Percentiles rank a stretch among this genome's conserved stretches.
phyloP scores from a whole-genome alignment of 1,140 invertebrate species.

The Euwallacea similis region DNA sequence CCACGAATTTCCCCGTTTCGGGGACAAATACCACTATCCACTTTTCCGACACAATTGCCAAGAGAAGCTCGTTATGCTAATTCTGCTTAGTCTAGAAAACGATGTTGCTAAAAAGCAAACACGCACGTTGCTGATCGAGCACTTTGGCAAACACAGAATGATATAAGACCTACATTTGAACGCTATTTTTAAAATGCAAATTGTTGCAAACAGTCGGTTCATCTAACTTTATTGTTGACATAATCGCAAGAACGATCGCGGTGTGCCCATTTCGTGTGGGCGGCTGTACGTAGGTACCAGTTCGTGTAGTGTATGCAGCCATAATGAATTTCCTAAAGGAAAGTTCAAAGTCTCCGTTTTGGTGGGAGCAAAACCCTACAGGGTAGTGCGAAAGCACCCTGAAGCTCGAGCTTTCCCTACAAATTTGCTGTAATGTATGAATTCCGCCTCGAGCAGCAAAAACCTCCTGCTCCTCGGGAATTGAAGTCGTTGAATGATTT shows the following conservation, averaged over 20 bases:
- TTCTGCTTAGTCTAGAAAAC: too few relatives aligned
- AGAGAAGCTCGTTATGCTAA: background rate
- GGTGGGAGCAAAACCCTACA: too few relatives aligned
- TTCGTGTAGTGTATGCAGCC: too few relatives aligned
- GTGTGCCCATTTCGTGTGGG: conserved; percentile 6
- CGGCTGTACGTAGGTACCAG: background rate
- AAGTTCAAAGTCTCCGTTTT: too few relatives aligned
- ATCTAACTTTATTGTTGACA: conserved; percentile 34
- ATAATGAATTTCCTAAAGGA: too few relatives aligned
- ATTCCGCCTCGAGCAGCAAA: too few relatives aligned
- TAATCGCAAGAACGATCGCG: conserved; percentile 1
- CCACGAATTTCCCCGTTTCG: conserved; percentile 11
- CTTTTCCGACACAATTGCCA: background rate
- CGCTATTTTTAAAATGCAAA: background rate
- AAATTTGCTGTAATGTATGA: too few relatives aligned
- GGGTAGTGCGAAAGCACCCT: too few relatives aligned
- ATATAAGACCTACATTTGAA: background rate
- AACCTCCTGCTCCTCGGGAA: too few relatives aligned
- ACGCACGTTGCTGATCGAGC: background rate
- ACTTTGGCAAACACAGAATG: too few relatives aligned
- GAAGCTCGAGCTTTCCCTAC: too few relatives aligned
- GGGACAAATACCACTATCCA: background rate
- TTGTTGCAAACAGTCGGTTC: conserved; percentile 10
- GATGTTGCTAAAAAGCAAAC: background rate
- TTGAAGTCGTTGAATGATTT: too few relatives aligned